Evolutionary conservation across 92 coral and sea anemone species (phyloP), one percentile per base, ranked within the genome.

Genomic region (Zoanthus sociatus): DNA sequence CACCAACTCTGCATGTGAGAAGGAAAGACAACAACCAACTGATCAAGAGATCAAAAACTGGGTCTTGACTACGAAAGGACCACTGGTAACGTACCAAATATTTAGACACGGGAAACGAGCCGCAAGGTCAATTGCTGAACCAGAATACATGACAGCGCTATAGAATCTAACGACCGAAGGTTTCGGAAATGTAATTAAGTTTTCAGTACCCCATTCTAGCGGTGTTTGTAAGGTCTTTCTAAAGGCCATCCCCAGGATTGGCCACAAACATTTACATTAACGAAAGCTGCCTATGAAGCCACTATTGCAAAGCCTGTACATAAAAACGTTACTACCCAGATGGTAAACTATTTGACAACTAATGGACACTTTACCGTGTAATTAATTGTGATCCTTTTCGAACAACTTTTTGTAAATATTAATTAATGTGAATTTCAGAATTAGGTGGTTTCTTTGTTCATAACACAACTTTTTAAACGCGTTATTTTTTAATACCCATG

Each of bases 271-370:
- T 58, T 58, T 58, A 58, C 66, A 58, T 18, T 58, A 11, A 58
- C 66, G 66, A 58, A 58, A 58, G 66, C 66, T 58, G 66, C 66
- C 66, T 58, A 58, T 58, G 66, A 58, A 58, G 66, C 66, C 66
- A 58, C 66, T 58, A 58, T 58, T 58, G 66, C 66, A 58, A 58
- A 58, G 66, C 66, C 66, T 58, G 66, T 58, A 1, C 66, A 58
- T 17, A 58, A 58, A 58, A 10, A 58, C 66, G 14, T 58, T 58
- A 58, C 66, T 58, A 58, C 66, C 14, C 66, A 58, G 66, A 58
- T 58, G 66, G 66, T 58, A 6, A 58, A 58, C 66, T 58, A 58
- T 58, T 58, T 58, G 66, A 58, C 18, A 58, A 58, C 66, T 58
- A 58, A 58, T 58, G 66, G 66, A 58, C 66, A 58, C 66, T 58